Conservation (phyloP, 2,888 invertebrate genomes). For the Drosophila parthenogenetica region DNA sequence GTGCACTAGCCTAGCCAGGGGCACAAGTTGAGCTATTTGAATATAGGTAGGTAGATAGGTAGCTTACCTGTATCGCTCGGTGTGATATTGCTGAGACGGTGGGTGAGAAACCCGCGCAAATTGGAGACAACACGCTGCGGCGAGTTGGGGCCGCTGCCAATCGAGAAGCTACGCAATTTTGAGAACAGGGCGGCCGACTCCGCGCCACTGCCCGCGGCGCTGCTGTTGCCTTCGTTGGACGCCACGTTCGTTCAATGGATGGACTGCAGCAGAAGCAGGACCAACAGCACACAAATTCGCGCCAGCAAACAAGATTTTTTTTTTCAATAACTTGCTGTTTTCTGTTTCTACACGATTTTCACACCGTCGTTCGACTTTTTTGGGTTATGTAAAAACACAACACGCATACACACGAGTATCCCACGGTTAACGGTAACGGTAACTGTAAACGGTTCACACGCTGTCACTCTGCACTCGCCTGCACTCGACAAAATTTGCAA, state of each 20-base stretch:
- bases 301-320: slow-evolving; percentile 14
- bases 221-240: slow-evolving; percentile 84
- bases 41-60: too few species aligned
- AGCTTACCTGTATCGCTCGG: slow-evolving; percentile 90
- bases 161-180: slow-evolving; percentile 89
- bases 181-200: slow-evolving; percentile 88
- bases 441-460: slow-evolving; percentile 7
- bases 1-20: too few species aligned
- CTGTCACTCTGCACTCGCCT: slow-evolving; percentile 33
- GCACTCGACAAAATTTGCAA: slow-evolving; percentile 15
- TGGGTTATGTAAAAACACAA: slow-evolving; percentile 50
- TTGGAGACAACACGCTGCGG: slow-evolving; percentile 90
- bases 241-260: slow-evolving; percentile 83
- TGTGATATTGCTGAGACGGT: slow-evolving; percentile 88
- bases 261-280: slow-evolving; percentile 27
- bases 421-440: slow-evolving; percentile 7
- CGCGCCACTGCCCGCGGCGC: slow-evolving; percentile 86
- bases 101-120: slow-evolving; percentile 90
- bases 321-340: background rate
- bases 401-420: slow-evolving; percentile 6
- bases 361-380: slow-evolving; percentile 7
- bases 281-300: slow-evolving; percentile 11
- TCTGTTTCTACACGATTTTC: background rate
- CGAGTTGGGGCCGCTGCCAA: slow-evolving; percentile 89
- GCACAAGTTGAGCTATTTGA: too few species aligned